Evolutionary conservation across 1,140 invertebrate genomes (phyloP).

Genomic region (Drosophila obscura): DNA sequence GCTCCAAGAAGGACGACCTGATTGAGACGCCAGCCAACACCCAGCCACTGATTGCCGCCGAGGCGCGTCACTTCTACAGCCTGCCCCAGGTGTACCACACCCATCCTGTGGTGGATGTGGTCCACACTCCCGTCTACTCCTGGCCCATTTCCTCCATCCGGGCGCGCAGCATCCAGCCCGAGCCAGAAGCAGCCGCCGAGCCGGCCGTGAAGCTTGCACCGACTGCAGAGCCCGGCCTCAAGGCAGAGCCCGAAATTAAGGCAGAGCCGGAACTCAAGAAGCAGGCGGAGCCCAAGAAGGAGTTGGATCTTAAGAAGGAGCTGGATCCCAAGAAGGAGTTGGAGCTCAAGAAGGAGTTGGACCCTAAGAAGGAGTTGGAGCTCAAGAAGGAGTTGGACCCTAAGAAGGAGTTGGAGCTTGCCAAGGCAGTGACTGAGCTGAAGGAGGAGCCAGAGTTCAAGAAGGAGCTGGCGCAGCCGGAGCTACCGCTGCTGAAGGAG

Average conservation of each 20-base stretch:
- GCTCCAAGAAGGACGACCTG: constrained; percentile 56
- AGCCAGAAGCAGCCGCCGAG: constrained; percentile 36
- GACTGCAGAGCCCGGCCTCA: constrained; percentile 19
- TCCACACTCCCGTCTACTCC: constrained; percentile 66
- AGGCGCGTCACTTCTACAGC: constrained; percentile 69
- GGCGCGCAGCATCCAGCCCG: constrained; percentile 68
- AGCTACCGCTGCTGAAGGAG: constrained; percentile 58
- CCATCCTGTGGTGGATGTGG: constrained; percentile 70
- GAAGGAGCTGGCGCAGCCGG: constrained; percentile 18
- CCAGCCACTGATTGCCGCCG: constrained; percentile 60
- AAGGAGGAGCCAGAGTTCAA: constrained; percentile 31
- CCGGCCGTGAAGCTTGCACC: constrained; percentile 32
- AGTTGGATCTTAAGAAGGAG: constrained; percentile 5
- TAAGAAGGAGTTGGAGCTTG: constrained; percentile 24
- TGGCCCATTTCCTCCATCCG: constrained; percentile 72
- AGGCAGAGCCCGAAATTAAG: too few relatives aligned
- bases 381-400: neutral
- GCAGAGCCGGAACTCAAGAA: constrained; percentile 15
- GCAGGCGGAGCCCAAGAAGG: constrained; percentile 16
- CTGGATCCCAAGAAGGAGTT: constrained; percentile 1
- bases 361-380: neutral
- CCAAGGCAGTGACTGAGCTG: neutral
- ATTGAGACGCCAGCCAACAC: constrained; percentile 75
- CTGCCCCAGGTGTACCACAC: constrained; percentile 70
- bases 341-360: constrained; percentile 19